Percentiles rank a stretch among this genome's conserved stretches.
These are phyloP conservation scores for Uria lomvia DNA, from an alignment of 2,113 vertebrate genomes.

Conservation along the genomic window DNA sequence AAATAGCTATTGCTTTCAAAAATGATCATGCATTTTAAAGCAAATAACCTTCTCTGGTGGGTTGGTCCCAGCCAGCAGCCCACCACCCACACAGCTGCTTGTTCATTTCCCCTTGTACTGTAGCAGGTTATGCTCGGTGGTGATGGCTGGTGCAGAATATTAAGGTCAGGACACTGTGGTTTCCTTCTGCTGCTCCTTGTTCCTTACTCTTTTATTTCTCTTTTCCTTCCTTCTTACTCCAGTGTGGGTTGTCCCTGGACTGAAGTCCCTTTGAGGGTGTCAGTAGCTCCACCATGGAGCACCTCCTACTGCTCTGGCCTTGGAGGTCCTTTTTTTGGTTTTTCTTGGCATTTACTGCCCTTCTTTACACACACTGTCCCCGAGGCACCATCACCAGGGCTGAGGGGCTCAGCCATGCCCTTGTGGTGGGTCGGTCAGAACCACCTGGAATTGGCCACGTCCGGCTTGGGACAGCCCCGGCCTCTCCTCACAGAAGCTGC, in stretches of 20 bases:
- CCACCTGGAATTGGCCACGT: accelerated
- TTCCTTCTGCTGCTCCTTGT: neutral
- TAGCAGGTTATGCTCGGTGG: accelerated
- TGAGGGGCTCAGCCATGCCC: neutral
- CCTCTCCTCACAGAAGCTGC: neutral
- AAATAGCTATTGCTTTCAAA: neutral
- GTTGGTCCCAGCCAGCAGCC: neutral
- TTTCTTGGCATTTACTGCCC: neutral
- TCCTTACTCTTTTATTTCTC: neutral
- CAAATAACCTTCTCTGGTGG: neutral
- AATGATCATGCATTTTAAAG: neutral
- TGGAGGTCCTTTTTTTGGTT: neutral
- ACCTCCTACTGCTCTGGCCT: neutral
- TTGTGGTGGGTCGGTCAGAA: accelerated
- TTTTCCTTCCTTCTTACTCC: neutral
- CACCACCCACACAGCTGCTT: accelerated
- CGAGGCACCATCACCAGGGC: neutral
- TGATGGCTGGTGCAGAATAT: accelerated
- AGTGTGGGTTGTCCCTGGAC: neutral
- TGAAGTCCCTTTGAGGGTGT: neutral
- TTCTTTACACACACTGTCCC: neutral
- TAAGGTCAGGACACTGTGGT: neutral
- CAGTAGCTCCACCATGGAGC: neutral
- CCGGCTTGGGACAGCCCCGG: accelerated
- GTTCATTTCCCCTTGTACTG: accelerated